These are phyloP conservation scores for Pherbina coryleti DNA, from an alignment of 2,888 invertebrate species.

Conservation along the genomic window DNA sequence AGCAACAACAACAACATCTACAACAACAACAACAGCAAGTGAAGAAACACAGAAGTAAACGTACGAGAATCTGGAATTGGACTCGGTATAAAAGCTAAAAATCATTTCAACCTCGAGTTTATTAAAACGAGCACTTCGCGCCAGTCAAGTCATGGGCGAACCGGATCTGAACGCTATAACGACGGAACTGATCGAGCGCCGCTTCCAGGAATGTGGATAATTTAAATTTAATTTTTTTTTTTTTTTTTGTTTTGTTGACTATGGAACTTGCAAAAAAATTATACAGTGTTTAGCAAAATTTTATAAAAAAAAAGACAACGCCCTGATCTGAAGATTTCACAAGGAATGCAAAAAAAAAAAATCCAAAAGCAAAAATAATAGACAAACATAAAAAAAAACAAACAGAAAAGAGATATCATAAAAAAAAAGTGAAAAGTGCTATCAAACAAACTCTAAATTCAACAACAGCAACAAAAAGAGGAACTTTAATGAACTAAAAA, in stretches of 20 bases:
- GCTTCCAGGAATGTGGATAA: background rate
- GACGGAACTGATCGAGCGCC: background rate
- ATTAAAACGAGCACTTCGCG: constrained; percentile 69
- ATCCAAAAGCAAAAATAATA: too few relatives aligned
- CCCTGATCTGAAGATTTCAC: background rate
- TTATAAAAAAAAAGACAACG: background rate
- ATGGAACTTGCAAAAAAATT: too few relatives aligned
- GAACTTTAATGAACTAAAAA: too few relatives aligned
- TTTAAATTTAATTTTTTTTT: background rate
- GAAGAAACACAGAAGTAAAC: constrained; percentile 40
- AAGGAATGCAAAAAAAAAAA: too few relatives aligned
- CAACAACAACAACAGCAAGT: constrained; percentile 38
- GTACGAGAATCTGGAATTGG: constrained; percentile 38
- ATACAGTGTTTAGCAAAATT: too few relatives aligned
- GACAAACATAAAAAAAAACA: too few relatives aligned
- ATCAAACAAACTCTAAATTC: too few relatives aligned
- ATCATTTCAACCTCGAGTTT: constrained; percentile 69
- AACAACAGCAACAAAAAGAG: too few relatives aligned
- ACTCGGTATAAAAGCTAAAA: constrained; percentile 68
- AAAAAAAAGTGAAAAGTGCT: too few relatives aligned
- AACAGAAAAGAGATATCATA: too few relatives aligned
- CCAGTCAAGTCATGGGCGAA: constrained; percentile 63
- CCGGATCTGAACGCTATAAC: constrained; percentile 26
- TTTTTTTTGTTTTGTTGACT: too few relatives aligned
- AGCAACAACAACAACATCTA: constrained; percentile 38